A percentile compares a stretch with the other conserved stretches of the same genome.
Evolutionary conservation across 1,140 invertebrate genomes (phyloP).

Genomic region (Heliconius congener): DNA sequence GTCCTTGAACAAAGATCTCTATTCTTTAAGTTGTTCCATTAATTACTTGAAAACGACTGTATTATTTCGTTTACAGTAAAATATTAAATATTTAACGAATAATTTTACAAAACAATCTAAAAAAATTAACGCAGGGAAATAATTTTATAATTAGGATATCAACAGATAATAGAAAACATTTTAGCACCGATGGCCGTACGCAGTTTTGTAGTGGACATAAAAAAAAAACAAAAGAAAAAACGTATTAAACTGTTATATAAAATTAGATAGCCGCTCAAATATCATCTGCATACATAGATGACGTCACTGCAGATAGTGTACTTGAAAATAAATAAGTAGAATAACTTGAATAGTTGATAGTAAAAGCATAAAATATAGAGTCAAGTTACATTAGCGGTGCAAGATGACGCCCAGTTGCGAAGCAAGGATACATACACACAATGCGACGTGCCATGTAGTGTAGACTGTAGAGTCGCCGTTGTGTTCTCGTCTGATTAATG

Average conservation of each 20-base stretch:
- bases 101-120: background rate
- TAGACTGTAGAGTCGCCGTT: background rate
- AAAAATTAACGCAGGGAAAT: background rate
- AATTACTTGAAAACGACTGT: conserved; percentile 30
- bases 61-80: conserved; percentile 14
- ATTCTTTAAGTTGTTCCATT: conserved; percentile 27
- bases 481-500: conserved; percentile 45
- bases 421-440: conserved; percentile 37
- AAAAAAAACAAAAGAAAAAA: conserved; percentile 11
- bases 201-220: background rate
- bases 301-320: conserved; percentile 45
- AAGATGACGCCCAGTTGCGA: conserved; percentile 41
- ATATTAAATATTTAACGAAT: background rate
- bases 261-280: conserved; percentile 31
- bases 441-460: background rate
- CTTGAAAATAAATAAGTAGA: conserved; percentile 28
- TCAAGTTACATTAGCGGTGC: conserved; percentile 39
- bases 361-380: conserved; percentile 29
- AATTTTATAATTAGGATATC: background rate
- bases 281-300: conserved; percentile 40
- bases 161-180: background rate
- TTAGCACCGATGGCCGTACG: background rate
- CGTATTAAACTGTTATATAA: background rate
- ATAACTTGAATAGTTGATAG: conserved; percentile 16
- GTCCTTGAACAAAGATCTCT: conserved; percentile 30